Evolutionary conservation across 2,797 vertebrate genomes (phyloP).

Genomic region (Lacerta viridis): DNA sequence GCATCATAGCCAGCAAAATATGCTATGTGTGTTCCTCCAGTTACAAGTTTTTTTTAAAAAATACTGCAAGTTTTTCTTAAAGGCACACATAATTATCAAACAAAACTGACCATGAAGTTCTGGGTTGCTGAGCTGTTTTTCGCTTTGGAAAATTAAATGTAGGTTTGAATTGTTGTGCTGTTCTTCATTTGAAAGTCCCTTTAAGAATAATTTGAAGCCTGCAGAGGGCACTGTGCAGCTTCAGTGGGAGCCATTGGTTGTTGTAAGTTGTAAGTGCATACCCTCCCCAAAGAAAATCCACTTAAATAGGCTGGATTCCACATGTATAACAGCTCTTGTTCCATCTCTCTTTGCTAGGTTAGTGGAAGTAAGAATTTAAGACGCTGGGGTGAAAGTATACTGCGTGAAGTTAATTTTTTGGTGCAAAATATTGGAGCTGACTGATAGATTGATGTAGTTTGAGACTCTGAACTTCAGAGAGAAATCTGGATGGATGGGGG

Average conservation of each 20-base stretch:
- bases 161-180: background rate
- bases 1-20: background rate
- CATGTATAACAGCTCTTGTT: background rate
- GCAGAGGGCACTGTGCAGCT: background rate
- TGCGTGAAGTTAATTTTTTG: slow-evolving; percentile 9
- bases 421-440: slow-evolving; percentile 21
- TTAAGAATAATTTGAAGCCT: background rate
- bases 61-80: background rate
- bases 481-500: slow-evolving; percentile 44
- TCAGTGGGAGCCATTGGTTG: accelerated
- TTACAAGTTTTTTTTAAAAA: background rate
- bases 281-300: background rate
- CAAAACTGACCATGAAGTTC: background rate
- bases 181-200: background rate
- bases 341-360: slow-evolving; percentile 15
- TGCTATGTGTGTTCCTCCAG: background rate
- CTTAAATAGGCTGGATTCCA: background rate
- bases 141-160: background rate
- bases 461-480: slow-evolving; percentile 41
- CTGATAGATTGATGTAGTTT: slow-evolving; percentile 50
- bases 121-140: background rate
- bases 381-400: slow-evolving; percentile 21
- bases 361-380: slow-evolving; percentile 5
- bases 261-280: background rate
- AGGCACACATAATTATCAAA: background rate